These are phyloP conservation scores for Oryzias javanicus DNA, from an alignment of 2,113 vertebrate genomes.

Conservation along the genomic window DNA sequence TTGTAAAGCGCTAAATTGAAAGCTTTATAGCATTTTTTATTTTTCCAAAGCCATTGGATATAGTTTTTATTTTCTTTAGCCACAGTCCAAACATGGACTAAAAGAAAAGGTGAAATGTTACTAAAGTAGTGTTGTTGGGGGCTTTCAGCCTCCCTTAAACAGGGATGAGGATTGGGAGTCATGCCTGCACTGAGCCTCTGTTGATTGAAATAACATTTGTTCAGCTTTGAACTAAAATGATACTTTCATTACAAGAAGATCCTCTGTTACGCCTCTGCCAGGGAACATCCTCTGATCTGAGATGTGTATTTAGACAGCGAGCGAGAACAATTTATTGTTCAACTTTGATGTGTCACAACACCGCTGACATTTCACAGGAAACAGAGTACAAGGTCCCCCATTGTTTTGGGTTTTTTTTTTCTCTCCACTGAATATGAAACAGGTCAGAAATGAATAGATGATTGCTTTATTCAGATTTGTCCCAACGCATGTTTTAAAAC, in stretches of 20 bases:
- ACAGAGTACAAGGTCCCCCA: constrained; percentile 58
- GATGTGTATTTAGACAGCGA: constrained; percentile 57
- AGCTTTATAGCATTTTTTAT: too few species aligned
- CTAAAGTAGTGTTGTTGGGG: constrained; percentile 24
- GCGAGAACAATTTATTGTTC: constrained; percentile 44
- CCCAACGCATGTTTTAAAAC: constrained; percentile 62
- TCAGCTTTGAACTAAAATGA: constrained; percentile 63
- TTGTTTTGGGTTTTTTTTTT: constrained; percentile 68
- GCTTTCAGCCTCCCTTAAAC: constrained; percentile 49
- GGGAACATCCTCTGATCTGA: constrained; percentile 55
- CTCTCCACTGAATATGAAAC: constrained; percentile 65
- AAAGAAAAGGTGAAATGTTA: constrained; percentile 14
- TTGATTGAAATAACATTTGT: constrained; percentile 67
- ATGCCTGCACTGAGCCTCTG: constrained; percentile 55
- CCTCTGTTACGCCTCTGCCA: constrained; percentile 40
- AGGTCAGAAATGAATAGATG: constrained; percentile 61
- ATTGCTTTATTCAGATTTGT: constrained; percentile 75
- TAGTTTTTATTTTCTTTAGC: background rate
- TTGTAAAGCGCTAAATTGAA: too few species aligned
- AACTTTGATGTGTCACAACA: constrained; percentile 60
- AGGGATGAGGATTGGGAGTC: constrained; percentile 53
- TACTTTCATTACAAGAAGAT: constrained; percentile 63
- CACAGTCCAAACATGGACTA: background rate
- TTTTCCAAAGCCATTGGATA: constrained; percentile 3
- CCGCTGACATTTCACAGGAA: constrained; percentile 67